phyloP scores from a whole-genome alignment of 2,888 invertebrate genomes.

The Hemaris fuciformis region DNA sequence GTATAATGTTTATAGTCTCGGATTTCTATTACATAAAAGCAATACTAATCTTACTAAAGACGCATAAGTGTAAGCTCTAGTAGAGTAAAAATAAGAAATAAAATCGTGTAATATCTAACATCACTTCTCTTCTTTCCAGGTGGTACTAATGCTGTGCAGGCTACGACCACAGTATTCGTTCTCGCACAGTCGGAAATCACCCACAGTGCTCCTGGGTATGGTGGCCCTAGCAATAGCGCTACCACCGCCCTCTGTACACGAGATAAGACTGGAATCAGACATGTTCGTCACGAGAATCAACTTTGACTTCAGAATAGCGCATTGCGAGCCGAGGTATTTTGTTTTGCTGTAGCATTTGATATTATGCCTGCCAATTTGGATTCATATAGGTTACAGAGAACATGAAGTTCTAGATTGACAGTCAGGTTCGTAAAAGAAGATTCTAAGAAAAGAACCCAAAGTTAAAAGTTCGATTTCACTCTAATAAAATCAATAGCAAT shows the following conservation, averaged over 20 bases:
- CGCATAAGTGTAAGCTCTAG: no score
- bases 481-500: no score
- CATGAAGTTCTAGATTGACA: no score
- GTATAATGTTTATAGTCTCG: no score
- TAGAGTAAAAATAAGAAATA: no score
- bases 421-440: no score
- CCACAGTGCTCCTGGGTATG: constrained; percentile 94
- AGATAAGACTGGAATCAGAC: constrained; percentile 96
- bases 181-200: constrained; percentile 93
- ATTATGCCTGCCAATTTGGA: no score
- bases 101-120: neutral
- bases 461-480: no score
- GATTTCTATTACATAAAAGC: no score
- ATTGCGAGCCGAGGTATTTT: constrained; percentile 96
- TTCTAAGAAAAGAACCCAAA: no score
- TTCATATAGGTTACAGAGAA: no score
- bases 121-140: constrained; percentile 82
- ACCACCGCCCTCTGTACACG: constrained; percentile 98
- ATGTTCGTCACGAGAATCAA: constrained; percentile 98
- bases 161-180: constrained; percentile 96
- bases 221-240: constrained; percentile 97
- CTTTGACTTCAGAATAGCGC: constrained; percentile 97
- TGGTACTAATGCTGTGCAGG: constrained; percentile 94
- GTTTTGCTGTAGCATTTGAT: constrained; percentile 1
- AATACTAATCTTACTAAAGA: no score